phyloP scores from a whole-genome alignment of 2,888 invertebrate genomes.

The Noctua comes region DNA sequence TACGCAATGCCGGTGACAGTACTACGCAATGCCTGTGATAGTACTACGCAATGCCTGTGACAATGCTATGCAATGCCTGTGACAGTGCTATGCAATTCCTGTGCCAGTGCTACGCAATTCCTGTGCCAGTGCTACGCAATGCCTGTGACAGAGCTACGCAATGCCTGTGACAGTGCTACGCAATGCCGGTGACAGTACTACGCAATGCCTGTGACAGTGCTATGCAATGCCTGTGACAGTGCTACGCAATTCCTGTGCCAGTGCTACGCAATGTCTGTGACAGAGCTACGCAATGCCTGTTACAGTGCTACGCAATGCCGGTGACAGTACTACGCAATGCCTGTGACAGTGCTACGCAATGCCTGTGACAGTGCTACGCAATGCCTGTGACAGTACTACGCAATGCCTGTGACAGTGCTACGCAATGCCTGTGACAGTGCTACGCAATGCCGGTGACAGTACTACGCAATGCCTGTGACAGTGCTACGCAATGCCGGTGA shows the following conservation, averaged over 20 bases:
- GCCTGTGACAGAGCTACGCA: neutral
- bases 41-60: neutral
- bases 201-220: neutral
- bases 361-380: neutral
- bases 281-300: neutral
- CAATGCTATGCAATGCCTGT: neutral
- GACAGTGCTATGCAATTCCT: neutral
- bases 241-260: too few species aligned
- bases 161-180: neutral
- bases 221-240: neutral
- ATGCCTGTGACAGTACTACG: neutral
- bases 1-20: neutral
- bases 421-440: neutral
- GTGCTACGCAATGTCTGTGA: constrained; percentile 5
- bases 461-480: neutral
- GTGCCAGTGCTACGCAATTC: neutral
- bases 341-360: neutral
- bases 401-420: neutral
- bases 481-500: neutral
- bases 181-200: neutral
- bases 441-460: neutral
- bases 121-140: neutral
- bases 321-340: too few species aligned
- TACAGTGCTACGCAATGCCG: too few species aligned
- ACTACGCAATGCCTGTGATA: neutral